These are phyloP conservation scores for Cheilosia variabilis DNA, from an alignment of 2,888 invertebrate genomes.

Conservation along the genomic window DNA sequence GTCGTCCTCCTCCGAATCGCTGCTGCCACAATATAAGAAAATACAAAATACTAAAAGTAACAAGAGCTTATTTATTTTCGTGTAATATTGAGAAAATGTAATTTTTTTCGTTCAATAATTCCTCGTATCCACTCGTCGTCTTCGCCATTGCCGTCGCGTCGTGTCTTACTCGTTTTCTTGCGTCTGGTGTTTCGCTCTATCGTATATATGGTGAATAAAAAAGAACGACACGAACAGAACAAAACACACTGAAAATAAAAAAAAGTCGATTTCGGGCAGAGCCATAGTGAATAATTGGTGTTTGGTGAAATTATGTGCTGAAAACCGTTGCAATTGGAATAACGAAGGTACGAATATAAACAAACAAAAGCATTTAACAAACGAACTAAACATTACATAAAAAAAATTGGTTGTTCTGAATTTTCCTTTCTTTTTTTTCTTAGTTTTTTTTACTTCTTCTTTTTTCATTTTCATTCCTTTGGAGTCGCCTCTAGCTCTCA, in stretches of 20 bases:
- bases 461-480: neutral
- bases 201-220: constrained; percentile 2
- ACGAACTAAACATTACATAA: no score
- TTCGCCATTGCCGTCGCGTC: constrained; percentile 2
- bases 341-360: neutral
- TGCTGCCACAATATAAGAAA: neutral
- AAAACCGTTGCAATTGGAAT: constrained; percentile 2
- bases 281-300: constrained; percentile 1
- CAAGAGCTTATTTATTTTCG: constrained; percentile 39
- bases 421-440: neutral
- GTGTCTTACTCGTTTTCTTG: constrained; percentile 14
- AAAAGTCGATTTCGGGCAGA: constrained; percentile 36
- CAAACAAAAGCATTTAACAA: neutral
- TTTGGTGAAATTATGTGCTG: constrained; percentile 2
- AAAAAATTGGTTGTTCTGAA: neutral
- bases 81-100: constrained; percentile 34
- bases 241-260: constrained; percentile 18
- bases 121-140: constrained; percentile 21
- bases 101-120: constrained; percentile 13
- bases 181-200: constrained; percentile 15
- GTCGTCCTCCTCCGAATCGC: constrained; percentile 35
- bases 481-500: neutral
- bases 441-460: neutral
- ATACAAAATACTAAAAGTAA: no score
- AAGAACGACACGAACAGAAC: constrained; percentile 25